phyloP scores from a whole-genome alignment of 2,888 invertebrate species.

The Folsomia candida region DNA sequence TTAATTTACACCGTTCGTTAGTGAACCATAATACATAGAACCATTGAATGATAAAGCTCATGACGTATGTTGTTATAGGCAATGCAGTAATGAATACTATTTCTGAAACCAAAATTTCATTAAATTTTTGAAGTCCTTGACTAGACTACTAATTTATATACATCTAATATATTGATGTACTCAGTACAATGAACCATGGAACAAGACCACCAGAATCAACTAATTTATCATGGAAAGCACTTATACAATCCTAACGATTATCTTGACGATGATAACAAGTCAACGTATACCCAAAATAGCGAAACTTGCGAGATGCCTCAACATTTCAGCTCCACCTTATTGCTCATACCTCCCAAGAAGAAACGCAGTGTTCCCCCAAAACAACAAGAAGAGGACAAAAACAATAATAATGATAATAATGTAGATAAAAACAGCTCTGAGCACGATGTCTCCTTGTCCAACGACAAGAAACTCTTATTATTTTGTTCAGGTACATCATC shows the following conservation, averaged over 20 bases:
- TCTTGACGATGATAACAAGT: background rate
- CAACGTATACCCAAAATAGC: too few species aligned
- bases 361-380: background rate
- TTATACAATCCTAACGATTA: constrained; percentile 5
- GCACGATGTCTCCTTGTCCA: background rate
- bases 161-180: too few species aligned
- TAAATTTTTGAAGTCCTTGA: too few species aligned
- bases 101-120: too few species aligned
- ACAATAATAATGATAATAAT: background rate
- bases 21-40: too few species aligned
- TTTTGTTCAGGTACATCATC: background rate
- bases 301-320: background rate
- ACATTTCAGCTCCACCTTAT: background rate
- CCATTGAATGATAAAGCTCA: too few species aligned
- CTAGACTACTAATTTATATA: too few species aligned
- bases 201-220: background rate
- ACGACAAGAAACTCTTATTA: background rate
- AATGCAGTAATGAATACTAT: too few species aligned
- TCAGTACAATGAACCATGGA: background rate
- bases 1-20: too few species aligned
- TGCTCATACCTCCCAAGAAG: background rate
- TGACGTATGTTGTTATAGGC: too few species aligned
- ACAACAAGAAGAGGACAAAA: background rate
- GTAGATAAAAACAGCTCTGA: background rate
- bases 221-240: background rate